Evolutionary conservation across 2,113 vertebrate species (phyloP).

Genomic region (Hemicordylus capensis): DNA sequence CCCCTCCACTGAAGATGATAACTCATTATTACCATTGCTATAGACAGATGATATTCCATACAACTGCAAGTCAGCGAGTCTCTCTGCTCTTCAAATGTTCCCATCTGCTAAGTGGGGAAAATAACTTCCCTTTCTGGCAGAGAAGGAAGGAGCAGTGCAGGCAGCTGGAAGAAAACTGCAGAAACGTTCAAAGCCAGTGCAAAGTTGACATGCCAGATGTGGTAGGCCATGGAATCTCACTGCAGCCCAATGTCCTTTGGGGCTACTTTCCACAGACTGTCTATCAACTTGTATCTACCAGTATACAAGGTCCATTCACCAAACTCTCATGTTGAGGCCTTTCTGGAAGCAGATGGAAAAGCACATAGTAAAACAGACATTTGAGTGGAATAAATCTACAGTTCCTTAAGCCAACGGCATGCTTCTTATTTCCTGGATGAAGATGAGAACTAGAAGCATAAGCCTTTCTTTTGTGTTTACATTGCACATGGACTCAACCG

Average conservation of each 20-base stretch:
- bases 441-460: constrained; percentile 44
- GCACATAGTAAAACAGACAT: constrained; percentile 21
- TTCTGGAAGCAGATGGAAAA: constrained; percentile 39
- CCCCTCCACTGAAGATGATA: too few species aligned
- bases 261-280: not conserved
- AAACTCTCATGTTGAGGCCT: constrained; percentile 40
- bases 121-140: not conserved
- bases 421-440: constrained; percentile 37
- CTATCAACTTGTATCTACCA: constrained; percentile 24
- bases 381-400: rapidly evolving
- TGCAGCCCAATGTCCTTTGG: not conserved
- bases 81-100: not conserved
- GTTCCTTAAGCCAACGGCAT: constrained; percentile 42
- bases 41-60: not conserved
- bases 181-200: constrained; percentile 52
- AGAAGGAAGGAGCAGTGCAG: not conserved
- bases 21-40: not conserved
- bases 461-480: constrained; percentile 27
- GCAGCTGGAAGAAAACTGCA: not conserved
- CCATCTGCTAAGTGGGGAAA: not conserved
- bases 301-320: constrained; percentile 31
- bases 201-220: constrained; percentile 41
- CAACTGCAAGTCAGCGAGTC: not conserved
- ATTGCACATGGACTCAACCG: constrained; percentile 30
- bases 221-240: constrained; percentile 36